phyloP scores from a whole-genome alignment of 2,113 vertebrate species.

The Apaloderma vittatum region DNA sequence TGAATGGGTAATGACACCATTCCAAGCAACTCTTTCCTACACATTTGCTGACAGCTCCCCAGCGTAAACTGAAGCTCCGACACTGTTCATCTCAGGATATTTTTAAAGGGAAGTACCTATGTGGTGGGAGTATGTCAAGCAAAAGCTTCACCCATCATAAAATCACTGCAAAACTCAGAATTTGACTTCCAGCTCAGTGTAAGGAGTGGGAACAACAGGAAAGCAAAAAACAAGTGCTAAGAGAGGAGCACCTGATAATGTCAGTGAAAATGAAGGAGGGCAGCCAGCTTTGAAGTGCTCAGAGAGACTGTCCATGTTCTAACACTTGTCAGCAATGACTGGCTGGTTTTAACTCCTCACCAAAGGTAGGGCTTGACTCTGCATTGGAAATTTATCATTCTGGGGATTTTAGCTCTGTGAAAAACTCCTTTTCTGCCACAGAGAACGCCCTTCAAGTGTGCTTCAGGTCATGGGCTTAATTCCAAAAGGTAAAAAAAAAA shows the following conservation, averaged over 20 bases:
- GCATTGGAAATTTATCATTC: background rate
- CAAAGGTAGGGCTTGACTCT: background rate
- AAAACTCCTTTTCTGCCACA: background rate
- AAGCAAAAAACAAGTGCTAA: background rate
- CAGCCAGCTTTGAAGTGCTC: background rate
- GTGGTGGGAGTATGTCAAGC: background rate
- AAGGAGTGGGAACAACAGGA: background rate
- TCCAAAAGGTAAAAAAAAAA: background rate
- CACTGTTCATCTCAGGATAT: background rate
- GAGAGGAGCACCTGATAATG: background rate
- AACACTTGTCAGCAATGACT: background rate
- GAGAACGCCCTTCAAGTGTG: background rate
- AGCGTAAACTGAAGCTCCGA: background rate
- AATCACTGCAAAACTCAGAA: background rate
- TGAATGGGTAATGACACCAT: conserved; percentile 4
- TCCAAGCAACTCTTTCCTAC: conserved; percentile 4
- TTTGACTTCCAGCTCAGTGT: background rate
- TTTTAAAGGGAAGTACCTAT: background rate
- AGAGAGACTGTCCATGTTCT: background rate
- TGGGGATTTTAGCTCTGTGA: background rate
- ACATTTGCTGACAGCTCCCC: background rate
- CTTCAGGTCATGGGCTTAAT: background rate
- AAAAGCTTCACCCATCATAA: background rate
- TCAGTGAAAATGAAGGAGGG: background rate
- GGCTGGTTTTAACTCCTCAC: background rate